Evolutionary conservation across 2,797 vertebrate species (phyloP), one percentile per base, ranked within the genome.

Genomic region (Astyanax mexicanus): DNA sequence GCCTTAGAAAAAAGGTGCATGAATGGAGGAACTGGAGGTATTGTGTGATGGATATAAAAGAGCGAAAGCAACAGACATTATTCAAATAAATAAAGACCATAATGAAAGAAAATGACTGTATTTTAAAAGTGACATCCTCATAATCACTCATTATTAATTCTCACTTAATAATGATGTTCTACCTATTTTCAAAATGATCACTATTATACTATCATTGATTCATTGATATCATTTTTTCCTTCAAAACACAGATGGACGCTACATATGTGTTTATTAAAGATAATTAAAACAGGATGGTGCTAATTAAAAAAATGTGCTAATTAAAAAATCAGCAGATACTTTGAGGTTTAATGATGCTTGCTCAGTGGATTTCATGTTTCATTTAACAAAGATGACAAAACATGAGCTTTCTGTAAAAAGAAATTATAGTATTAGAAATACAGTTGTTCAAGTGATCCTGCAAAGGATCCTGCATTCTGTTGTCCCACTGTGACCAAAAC

Each of bases 391-490:
- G n/a, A 23, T 38, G 52, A 42, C 66, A 21, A 44, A 37, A 27
- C 57, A 73, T 72, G 62, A 71, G 55, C 35, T 71, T 13, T 73
- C 52, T 38, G 29, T 47, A 47, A 25, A 67, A 82, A 78, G 52
- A 40, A n/a, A n/a, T n/a, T 52, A 17, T n/a, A 74, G 72, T 73
- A 68, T 60, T 58, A 77, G 80, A 66, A 32, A 32, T 5, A 32
- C 29, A 32, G 29, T 57, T 84, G 64, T 77, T 74, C 78, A 78
- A 78, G 72, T 66, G 72, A 75, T 58, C 67, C 35, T 73, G 51
- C 47, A 2, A n/a, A 32, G n/a, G n/a, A n/a, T n/a, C n/a, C 47
- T n/a, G n/a, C 45, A 62, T 74, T 69, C 77, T 69, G 76, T 75
- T 80, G 61, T 74, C 62, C 80, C 35, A 81, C 45, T n/a, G n/a